These are phyloP conservation scores for Oreochromis aureus DNA, from an alignment of 2,113 vertebrate genomes.

Conservation along the genomic window DNA sequence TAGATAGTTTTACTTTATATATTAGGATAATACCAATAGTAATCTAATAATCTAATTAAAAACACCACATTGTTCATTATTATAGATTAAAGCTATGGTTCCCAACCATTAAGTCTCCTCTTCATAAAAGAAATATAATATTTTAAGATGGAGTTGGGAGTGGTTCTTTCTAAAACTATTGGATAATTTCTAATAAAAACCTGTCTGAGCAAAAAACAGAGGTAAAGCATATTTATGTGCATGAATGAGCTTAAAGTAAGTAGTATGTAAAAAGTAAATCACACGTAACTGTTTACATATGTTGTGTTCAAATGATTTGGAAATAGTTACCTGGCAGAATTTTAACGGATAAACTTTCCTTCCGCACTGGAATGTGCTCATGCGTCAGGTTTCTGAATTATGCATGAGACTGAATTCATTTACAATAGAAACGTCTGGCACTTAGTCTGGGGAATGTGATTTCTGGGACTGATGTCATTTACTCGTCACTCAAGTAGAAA, in stretches of 20 bases:
- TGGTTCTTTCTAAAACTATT: background rate
- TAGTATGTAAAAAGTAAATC: background rate
- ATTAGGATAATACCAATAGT: background rate
- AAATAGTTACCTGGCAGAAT: background rate
- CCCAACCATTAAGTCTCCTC: background rate
- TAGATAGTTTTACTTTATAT: background rate
- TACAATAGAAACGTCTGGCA: background rate
- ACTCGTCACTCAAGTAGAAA: rapidly evolving
- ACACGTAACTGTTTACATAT: background rate
- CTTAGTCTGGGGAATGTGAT: background rate
- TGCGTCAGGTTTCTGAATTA: background rate
- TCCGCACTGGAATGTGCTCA: background rate
- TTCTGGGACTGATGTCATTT: background rate
- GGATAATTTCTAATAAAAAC: background rate
- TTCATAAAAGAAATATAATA: background rate
- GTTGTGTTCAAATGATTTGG: background rate
- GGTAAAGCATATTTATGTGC: background rate
- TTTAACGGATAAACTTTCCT: background rate
- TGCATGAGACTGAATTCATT: background rate
- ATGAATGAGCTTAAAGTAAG: background rate
- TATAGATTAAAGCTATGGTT: background rate
- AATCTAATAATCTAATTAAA: background rate
- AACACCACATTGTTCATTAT: background rate
- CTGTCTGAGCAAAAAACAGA: background rate
- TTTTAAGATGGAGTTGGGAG: background rate